Evolutionary conservation across 2,797 vertebrate genomes (phyloP).

Genomic region (Valencia hispanica): DNA sequence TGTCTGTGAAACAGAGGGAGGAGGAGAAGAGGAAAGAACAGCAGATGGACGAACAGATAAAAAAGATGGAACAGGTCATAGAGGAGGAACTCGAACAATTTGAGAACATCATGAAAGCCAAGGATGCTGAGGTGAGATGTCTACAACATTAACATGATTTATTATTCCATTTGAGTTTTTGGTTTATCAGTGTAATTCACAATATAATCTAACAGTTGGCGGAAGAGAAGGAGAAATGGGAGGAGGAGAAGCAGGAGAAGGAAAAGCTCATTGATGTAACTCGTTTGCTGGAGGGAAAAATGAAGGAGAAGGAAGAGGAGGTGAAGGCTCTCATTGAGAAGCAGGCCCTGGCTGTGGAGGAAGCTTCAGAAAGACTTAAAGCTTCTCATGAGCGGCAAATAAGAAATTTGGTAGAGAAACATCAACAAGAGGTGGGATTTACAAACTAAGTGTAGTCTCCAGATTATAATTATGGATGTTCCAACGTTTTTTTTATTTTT

Average conservation of each 20-base stretch:
- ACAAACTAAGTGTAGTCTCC: neutral
- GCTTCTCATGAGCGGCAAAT: constrained; percentile 67
- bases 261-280: constrained; percentile 67
- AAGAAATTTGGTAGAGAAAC: constrained; percentile 64
- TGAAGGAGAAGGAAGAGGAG: constrained; percentile 63
- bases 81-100: constrained; percentile 82
- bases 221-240: constrained; percentile 79
- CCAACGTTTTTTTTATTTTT: neutral
- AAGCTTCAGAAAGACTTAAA: constrained; percentile 58
- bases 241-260: constrained; percentile 74
- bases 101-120: constrained; percentile 79
- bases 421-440: constrained; percentile 71
- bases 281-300: constrained; percentile 65
- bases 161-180: neutral
- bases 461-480: neutral
- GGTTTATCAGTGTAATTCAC: neutral
- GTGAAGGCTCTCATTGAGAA: constrained; percentile 65
- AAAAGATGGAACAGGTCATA: constrained; percentile 76
- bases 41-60: constrained; percentile 74
- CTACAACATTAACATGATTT: too few species aligned
- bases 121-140: constrained; percentile 74
- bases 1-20: constrained; percentile 67
- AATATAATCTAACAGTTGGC: constrained; percentile 55
- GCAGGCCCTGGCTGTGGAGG: constrained; percentile 62
- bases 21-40: constrained; percentile 69